A percentile compares a stretch with the other conserved stretches of the same genome.
Evolutionary conservation across 2,888 invertebrate species (phyloP).

Genomic region (Synanthedon andrenaeformis): DNA sequence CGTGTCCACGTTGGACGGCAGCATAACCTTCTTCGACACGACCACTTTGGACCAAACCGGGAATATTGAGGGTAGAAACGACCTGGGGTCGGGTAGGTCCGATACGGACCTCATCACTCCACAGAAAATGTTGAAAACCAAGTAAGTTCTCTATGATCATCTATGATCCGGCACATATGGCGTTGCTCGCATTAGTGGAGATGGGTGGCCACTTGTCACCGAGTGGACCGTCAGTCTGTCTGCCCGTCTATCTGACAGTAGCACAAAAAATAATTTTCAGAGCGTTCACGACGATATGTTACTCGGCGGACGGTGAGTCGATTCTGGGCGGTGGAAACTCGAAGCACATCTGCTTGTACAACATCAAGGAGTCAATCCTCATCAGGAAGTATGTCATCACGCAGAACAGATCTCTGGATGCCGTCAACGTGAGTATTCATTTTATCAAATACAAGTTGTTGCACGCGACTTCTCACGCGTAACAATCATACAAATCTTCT

Average conservation of each 20-base stretch:
- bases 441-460: too few relatives aligned
- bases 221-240: too few relatives aligned
- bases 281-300: slow-evolving; percentile 91
- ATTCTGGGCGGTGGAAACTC: slow-evolving; percentile 94
- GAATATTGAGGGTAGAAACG: slow-evolving; percentile 89
- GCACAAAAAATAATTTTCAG: too few relatives aligned
- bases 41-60: slow-evolving; percentile 78
- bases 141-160: slow-evolving; percentile 69
- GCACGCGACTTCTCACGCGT: too few relatives aligned
- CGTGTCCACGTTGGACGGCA: slow-evolving; percentile 90
- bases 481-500: too few relatives aligned
- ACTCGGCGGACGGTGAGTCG: slow-evolving; percentile 92
- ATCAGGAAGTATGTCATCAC: slow-evolving; percentile 95
- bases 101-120: slow-evolving; percentile 90
- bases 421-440: slow-evolving; percentile 80
- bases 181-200: too few relatives aligned
- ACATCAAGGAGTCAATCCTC: slow-evolving; percentile 83
- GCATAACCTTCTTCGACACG: slow-evolving; percentile 83
- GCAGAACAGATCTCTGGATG: slow-evolving; percentile 94
- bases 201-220: too few relatives aligned
- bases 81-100: slow-evolving; percentile 86
- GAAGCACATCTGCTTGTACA: slow-evolving; percentile 95
- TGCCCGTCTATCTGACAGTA: too few relatives aligned
- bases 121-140: slow-evolving; percentile 84
- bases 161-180: too few relatives aligned